Evolutionary conservation across 2,797 vertebrate genomes (phyloP).

Genomic region (Orestias chungarensis): DNA sequence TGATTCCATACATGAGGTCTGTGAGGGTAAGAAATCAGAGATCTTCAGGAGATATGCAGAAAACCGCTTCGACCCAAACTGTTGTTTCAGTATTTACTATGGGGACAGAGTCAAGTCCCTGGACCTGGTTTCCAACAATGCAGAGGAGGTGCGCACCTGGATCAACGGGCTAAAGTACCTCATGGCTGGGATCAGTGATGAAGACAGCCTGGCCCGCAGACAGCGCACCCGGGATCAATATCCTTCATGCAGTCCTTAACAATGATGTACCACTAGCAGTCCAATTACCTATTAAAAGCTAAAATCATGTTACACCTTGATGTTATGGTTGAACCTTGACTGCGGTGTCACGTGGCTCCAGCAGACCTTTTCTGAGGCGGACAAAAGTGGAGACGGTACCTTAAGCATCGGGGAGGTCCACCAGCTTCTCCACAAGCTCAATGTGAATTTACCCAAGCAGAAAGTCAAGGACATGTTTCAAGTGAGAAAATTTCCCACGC

Average conservation of each 20-base stretch:
- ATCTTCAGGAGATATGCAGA: slow-evolving; percentile 91
- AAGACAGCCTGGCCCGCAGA: slow-evolving; percentile 93
- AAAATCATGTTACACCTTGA: neutral
- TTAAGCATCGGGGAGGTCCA: slow-evolving; percentile 94
- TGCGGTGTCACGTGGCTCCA: slow-evolving; percentile 87
- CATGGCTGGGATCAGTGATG: slow-evolving; percentile 95
- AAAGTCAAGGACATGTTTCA: slow-evolving; percentile 96
- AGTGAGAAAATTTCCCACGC: slow-evolving; percentile 75
- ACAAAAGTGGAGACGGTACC: slow-evolving; percentile 94
- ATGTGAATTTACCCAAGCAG: slow-evolving; percentile 93
- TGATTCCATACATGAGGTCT: slow-evolving; percentile 95
- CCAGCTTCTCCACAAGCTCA: slow-evolving; percentile 96
- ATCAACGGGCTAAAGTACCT: slow-evolving; percentile 95
- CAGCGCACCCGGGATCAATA: slow-evolving; percentile 97
- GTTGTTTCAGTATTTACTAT: slow-evolving; percentile 96
- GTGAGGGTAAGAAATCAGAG: slow-evolving; percentile 93
- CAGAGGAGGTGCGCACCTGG: slow-evolving; percentile 92
- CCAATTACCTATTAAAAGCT: neutral
- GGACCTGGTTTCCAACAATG: slow-evolving; percentile 88
- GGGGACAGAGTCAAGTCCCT: slow-evolving; percentile 92
- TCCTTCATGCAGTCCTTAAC: slow-evolving; percentile 77
- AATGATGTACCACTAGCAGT: neutral
- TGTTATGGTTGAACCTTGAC: slow-evolving; percentile 54
- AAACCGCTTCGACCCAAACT: slow-evolving; percentile 91
- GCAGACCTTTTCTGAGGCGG: slow-evolving; percentile 96